These are phyloP conservation scores for Drosophila limbata DNA, from an alignment of 2,888 invertebrate genomes.

Conservation along the genomic window DNA sequence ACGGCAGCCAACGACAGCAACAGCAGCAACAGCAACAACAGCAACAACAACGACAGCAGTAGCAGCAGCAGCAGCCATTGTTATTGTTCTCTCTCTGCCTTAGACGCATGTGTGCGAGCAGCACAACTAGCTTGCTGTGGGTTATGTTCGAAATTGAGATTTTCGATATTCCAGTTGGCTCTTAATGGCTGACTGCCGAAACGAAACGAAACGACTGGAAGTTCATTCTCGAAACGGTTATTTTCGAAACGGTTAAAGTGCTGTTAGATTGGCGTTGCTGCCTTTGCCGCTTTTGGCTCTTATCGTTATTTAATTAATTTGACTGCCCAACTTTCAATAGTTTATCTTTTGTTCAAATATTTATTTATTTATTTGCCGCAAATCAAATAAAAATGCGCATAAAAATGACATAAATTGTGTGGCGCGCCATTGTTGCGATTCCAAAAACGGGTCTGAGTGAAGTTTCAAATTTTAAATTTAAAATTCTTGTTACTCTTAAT, in stretches of 20 bases:
- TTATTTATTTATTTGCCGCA: conserved; percentile 49
- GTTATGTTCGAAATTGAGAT: conserved; percentile 52
- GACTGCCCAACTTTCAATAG: conserved; percentile 34
- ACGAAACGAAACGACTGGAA: conserved; percentile 48
- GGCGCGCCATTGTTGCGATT: conserved; percentile 38
- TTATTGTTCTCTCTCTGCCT: conserved; percentile 34
- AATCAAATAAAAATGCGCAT: conserved; percentile 65
- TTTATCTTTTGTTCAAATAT: conserved; percentile 39
- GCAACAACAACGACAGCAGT: conserved; percentile 11
- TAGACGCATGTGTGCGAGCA: conserved; percentile 41
- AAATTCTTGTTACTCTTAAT: conserved; percentile 11
- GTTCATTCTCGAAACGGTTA: conserved; percentile 68
- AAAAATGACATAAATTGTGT: conserved; percentile 69
- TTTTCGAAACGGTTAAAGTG: conserved; percentile 56
- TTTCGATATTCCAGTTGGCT: conserved; percentile 59
- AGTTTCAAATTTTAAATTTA: conserved; percentile 11
- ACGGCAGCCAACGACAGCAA: conserved; percentile 48
- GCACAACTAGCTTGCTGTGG: conserved; percentile 39
- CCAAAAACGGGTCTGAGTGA: conserved; percentile 41
- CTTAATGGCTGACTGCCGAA: conserved; percentile 69
- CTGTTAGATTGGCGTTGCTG: conserved; percentile 4
- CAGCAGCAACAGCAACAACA: conserved; percentile 17
- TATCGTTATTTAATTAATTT: conserved; percentile 65
- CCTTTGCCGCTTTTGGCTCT: conserved; percentile 2
- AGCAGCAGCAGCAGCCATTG: conserved; percentile 76